These are phyloP conservation scores for Lasiommata megera DNA, from an alignment of 2,888 invertebrate genomes.

Conservation along the genomic window DNA sequence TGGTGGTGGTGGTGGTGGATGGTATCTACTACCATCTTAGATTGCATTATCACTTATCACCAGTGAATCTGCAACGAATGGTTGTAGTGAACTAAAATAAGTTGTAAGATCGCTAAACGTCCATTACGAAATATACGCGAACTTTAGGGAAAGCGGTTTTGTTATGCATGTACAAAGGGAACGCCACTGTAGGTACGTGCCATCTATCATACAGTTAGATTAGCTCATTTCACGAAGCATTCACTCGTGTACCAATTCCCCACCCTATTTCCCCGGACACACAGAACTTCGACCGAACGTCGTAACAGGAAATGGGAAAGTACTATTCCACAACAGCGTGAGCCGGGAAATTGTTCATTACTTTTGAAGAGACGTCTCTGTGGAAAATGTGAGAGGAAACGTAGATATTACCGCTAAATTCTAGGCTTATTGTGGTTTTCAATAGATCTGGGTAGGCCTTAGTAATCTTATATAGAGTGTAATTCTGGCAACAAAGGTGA, in stretches of 20 bases:
- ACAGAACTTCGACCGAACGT: conserved; percentile 2
- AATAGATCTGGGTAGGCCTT: neutral
- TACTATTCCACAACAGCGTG: conserved; percentile 25
- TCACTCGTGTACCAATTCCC: conserved; percentile 4
- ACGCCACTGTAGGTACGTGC: conserved; percentile 21
- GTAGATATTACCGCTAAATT: conserved; percentile 16
- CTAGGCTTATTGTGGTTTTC: conserved; percentile 2
- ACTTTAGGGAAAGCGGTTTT: too few species aligned
- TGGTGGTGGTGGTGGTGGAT: too few species aligned
- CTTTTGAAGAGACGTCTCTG: conserved; percentile 24
- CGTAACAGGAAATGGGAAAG: conserved; percentile 41
- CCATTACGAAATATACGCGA: too few species aligned
- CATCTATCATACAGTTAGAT: conserved; percentile 38
- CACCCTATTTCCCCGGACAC: conserved; percentile 7
- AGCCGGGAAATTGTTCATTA: conserved; percentile 28
- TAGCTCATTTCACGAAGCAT: conserved; percentile 30
- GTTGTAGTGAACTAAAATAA: too few species aligned
- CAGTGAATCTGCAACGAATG: too few species aligned
- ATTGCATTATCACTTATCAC: too few species aligned
- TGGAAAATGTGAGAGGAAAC: conserved; percentile 20
- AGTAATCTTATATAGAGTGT: neutral
- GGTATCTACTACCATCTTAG: too few species aligned
- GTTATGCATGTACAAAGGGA: too few species aligned
- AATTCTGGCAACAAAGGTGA: neutral
- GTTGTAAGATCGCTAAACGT: too few species aligned